These are phyloP conservation scores for Chromobotia macracanthus DNA, from an alignment of 2,797 vertebrate genomes.

Conservation along the genomic window DNA sequence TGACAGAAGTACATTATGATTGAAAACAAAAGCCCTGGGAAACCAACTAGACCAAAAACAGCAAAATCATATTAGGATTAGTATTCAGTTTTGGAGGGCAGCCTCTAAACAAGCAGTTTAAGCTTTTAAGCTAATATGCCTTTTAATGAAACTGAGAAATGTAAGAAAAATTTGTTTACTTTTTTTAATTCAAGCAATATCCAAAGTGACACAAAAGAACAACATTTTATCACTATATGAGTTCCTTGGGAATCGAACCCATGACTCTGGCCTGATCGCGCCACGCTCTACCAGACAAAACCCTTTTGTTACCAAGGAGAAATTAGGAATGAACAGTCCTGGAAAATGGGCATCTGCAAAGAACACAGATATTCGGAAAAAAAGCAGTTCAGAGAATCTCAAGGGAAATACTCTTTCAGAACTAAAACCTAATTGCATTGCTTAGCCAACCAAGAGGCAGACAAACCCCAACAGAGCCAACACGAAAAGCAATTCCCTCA, in stretches of 20 bases:
- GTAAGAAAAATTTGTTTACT: too few species aligned
- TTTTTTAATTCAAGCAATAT: too few species aligned
- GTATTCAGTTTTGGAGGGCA: slow-evolving; percentile 4
- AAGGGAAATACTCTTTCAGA: slow-evolving; percentile 45
- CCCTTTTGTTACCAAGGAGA: slow-evolving; percentile 10
- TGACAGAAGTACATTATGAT: slow-evolving; percentile 34
- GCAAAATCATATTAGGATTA: slow-evolving; percentile 23
- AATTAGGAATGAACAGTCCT: slow-evolving; percentile 27
- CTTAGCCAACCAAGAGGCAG: slow-evolving; percentile 40
- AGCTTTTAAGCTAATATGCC: not conserved
- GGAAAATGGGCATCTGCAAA: slow-evolving; percentile 38
- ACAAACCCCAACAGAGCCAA: slow-evolving; percentile 26
- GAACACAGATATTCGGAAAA: slow-evolving; percentile 13
- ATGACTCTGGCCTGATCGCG: not conserved
- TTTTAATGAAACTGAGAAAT: too few species aligned
- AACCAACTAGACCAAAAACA: slow-evolving; percentile 35
- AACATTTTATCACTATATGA: not conserved
- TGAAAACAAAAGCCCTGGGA: slow-evolving; percentile 18
- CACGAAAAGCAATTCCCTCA: slow-evolving; percentile 42
- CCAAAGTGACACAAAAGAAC: too few species aligned
- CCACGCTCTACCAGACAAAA: not conserved
- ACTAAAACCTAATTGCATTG: slow-evolving; percentile 43
- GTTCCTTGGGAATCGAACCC: not conserved
- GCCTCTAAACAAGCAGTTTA: slow-evolving; percentile 15
- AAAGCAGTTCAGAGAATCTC: slow-evolving; percentile 19